phyloP scores from a whole-genome alignment of 2,113 vertebrate species.

The Marmota monax region DNA sequence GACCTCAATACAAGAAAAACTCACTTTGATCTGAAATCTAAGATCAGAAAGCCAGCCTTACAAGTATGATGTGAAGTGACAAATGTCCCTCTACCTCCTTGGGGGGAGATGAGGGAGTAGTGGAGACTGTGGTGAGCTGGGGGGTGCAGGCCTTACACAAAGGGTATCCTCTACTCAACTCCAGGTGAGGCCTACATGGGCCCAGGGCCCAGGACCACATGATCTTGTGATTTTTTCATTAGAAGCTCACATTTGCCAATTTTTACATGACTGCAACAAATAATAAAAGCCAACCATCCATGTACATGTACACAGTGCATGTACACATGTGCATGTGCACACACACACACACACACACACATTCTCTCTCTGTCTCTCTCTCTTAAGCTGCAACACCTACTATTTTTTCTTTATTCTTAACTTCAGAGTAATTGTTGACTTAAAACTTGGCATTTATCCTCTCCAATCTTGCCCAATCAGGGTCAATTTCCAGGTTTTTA shows the following conservation, averaged over 20 bases:
- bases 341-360: too few relatives aligned
- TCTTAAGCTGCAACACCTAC: not conserved
- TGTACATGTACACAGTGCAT: too few relatives aligned
- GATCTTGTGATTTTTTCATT: not conserved
- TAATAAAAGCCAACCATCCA: not conserved
- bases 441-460: not conserved
- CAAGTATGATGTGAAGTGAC: not conserved
- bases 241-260: not conserved
- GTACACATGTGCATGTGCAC: too few relatives aligned
- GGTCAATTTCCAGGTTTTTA: not conserved
- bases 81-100: accelerated
- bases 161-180: not conserved
- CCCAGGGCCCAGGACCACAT: too few relatives aligned
- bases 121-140: accelerated
- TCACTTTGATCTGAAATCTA: not conserved
- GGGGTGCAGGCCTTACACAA: not conserved
- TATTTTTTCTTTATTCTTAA: not conserved
- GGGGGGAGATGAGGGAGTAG: accelerated
- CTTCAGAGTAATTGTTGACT: not conserved
- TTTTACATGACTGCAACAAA: not conserved
- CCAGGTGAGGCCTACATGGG: not conserved
- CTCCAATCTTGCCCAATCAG: not conserved
- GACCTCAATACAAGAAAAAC: not conserved
- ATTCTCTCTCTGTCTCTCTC: too few relatives aligned
- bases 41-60: not conserved